Evolutionary conservation across 2,113 vertebrate species (phyloP).

Genomic region (Steatornis caripensis): DNA sequence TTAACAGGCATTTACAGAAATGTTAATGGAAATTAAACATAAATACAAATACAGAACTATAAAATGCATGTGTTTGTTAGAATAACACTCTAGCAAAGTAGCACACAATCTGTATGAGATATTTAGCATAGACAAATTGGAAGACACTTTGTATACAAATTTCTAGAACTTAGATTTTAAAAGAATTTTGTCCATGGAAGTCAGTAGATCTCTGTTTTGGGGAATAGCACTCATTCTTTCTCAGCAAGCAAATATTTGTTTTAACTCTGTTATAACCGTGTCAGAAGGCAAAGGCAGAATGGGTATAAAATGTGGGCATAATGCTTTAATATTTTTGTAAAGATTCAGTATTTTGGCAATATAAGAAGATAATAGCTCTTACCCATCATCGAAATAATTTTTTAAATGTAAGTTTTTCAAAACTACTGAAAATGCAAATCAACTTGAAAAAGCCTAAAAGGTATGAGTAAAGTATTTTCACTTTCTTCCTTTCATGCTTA

Average conservation of each 20-base stretch:
- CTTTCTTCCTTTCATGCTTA: neutral
- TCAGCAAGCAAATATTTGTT: neutral
- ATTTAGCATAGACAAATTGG: neutral
- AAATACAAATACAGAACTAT: neutral
- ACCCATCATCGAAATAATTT: neutral
- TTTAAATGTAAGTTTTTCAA: neutral
- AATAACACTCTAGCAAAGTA: neutral
- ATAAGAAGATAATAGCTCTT: neutral
- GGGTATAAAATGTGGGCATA: neutral
- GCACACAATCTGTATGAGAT: neutral
- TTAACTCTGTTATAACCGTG: neutral
- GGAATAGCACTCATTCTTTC: neutral
- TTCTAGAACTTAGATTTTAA: neutral
- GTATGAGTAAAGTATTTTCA: neutral
- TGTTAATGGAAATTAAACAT: neutral
- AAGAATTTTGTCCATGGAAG: neutral
- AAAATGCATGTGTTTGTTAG: neutral
- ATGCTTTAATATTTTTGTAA: neutral
- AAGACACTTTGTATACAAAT: neutral
- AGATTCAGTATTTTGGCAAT: neutral
- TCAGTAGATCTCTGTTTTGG: neutral
- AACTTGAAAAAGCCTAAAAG: neutral
- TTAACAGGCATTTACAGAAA: neutral
- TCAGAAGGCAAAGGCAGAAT: neutral
- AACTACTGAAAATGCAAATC: neutral